A percentile compares a stretch with the other conserved stretches of the same genome.
phyloP scores from a whole-genome alignment of 2,888 invertebrate genomes.

The Lepeophtheirus nordmannii region DNA sequence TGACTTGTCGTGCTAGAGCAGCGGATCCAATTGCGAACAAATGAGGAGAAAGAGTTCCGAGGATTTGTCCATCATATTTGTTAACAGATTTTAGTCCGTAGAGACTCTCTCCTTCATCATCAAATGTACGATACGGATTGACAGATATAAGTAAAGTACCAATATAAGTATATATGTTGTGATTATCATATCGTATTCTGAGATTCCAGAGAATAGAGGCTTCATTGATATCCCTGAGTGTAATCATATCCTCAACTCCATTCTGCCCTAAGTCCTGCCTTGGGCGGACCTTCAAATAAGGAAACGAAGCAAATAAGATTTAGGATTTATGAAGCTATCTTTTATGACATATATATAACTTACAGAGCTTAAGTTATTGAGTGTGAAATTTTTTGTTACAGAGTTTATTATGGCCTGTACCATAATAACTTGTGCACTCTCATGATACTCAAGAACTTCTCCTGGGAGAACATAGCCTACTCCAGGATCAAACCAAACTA shows the following conservation, averaged over 20 bases:
- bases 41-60: constrained; percentile 79
- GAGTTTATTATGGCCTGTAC: constrained; percentile 65
- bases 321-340: constrained; percentile 9
- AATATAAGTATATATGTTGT: constrained; percentile 53
- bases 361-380: constrained; percentile 28
- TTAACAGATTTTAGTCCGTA: constrained; percentile 89
- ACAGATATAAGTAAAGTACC: constrained; percentile 62
- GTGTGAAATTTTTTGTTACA: constrained; percentile 24
- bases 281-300: constrained; percentile 46
- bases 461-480: constrained; percentile 78
- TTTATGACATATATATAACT: constrained; percentile 18
- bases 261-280: constrained; percentile 71
- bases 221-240: constrained; percentile 75
- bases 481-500: constrained; percentile 87
- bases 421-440: constrained; percentile 72
- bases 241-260: constrained; percentile 83
- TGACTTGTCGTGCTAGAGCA: neutral
- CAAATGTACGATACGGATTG: constrained; percentile 88
- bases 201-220: constrained; percentile 84
- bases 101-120: constrained; percentile 40
- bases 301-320: neutral
- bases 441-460: constrained; percentile 73
- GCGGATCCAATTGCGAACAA: constrained; percentile 31
- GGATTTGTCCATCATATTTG: constrained; percentile 61
- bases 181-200: constrained; percentile 77